Percentiles rank a stretch among this genome's conserved stretches.
These are phyloP conservation scores for Pyrgus malvae DNA, from an alignment of 2,888 invertebrate genomes.

Conservation along the genomic window DNA sequence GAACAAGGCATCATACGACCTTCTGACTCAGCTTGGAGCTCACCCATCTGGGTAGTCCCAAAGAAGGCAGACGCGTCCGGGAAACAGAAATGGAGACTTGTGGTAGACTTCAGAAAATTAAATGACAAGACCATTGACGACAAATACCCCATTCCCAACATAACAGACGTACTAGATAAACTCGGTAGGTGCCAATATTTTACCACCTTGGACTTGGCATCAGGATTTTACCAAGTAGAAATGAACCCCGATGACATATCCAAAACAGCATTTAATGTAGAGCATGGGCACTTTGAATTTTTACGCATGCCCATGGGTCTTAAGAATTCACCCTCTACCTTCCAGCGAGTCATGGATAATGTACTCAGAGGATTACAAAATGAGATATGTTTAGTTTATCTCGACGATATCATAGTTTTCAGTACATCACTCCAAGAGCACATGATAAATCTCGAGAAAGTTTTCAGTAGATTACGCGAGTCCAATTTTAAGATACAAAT, in stretches of 20 bases:
- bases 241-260: slow-evolving; percentile 32
- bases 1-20: slow-evolving; percentile 42
- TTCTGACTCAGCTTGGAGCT: slow-evolving; percentile 41
- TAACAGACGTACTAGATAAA: slow-evolving; percentile 37
- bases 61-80: slow-evolving; percentile 42
- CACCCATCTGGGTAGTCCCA: slow-evolving; percentile 47
- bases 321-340: slow-evolving; percentile 39
- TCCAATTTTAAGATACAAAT: slow-evolving; percentile 39
- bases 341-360: slow-evolving; percentile 43
- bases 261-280: slow-evolving; percentile 42
- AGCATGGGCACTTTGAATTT: slow-evolving; percentile 40
- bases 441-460: slow-evolving; percentile 34
- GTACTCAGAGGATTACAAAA: slow-evolving; percentile 38
- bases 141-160: slow-evolving; percentile 39
- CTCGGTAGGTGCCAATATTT: slow-evolving; percentile 33
- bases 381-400: slow-evolving; percentile 37
- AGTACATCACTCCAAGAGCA: slow-evolving; percentile 39
- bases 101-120: slow-evolving; percentile 36
- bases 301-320: slow-evolving; percentile 40
- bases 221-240: slow-evolving; percentile 32
- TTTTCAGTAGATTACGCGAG: slow-evolving; percentile 35
- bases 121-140: slow-evolving; percentile 39
- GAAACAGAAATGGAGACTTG: slow-evolving; percentile 34
- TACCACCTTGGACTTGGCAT: slow-evolving; percentile 32
- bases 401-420: slow-evolving; percentile 45